Conservation (phyloP, 1,140 invertebrate genomes). For the Drosophila oshimai region DNA sequence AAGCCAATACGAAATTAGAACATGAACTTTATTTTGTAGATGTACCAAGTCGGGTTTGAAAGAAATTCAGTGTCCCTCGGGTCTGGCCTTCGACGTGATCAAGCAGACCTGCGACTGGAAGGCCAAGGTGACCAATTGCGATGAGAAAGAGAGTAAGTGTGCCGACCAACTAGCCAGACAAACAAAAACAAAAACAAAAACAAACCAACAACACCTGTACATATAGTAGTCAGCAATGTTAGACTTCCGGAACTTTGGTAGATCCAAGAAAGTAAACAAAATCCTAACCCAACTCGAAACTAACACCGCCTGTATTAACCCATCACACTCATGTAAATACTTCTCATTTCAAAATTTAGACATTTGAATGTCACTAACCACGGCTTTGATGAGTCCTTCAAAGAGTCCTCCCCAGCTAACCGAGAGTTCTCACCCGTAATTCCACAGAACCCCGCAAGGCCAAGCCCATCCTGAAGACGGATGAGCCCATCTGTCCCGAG, state of each 20-base stretch:
- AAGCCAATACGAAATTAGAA: slow-evolving; percentile 42
- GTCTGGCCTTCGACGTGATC: slow-evolving; percentile 97
- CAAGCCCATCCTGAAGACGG: slow-evolving; percentile 93
- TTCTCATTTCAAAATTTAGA: slow-evolving; percentile 78
- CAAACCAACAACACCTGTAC: slow-evolving; percentile 40
- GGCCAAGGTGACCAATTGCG: slow-evolving; percentile 97
- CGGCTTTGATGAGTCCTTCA: not conserved
- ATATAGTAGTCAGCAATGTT: slow-evolving; percentile 39
- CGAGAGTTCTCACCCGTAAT: not conserved
- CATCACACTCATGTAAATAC: slow-evolving; percentile 48
- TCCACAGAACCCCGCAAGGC: slow-evolving; percentile 92
- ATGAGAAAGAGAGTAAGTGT: slow-evolving; percentile 97
- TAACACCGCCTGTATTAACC: slow-evolving; percentile 15
- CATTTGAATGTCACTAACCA: slow-evolving; percentile 68
- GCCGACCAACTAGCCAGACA: slow-evolving; percentile 25
- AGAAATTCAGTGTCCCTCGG: slow-evolving; percentile 96
- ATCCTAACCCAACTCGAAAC: slow-evolving; percentile 17
- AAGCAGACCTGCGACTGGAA: slow-evolving; percentile 99
- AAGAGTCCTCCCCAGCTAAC: not conserved
- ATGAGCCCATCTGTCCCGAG: slow-evolving; percentile 94
- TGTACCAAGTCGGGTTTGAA: slow-evolving; percentile 96
- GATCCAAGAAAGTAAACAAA: slow-evolving; percentile 23
- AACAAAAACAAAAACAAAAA: slow-evolving; percentile 22
- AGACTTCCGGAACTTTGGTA: slow-evolving; percentile 69
- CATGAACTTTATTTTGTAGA: slow-evolving; percentile 85